Evolutionary conservation across 2,797 vertebrate species (phyloP).

Genomic region (Pseudotriccus pelzelni): DNA sequence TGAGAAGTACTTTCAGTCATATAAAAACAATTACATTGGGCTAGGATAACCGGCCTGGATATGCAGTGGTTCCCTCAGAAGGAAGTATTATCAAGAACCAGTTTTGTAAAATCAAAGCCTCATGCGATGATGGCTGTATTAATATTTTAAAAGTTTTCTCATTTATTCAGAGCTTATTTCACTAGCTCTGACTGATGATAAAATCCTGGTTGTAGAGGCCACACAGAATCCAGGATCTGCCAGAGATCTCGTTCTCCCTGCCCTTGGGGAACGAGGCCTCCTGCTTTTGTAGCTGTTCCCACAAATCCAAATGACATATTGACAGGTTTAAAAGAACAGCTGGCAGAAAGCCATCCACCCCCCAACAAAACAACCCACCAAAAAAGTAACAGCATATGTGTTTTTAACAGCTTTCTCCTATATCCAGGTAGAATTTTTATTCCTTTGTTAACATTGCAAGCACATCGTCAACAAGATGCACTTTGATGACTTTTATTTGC

Average conservation of each 20-base stretch:
- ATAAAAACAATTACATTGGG: neutral
- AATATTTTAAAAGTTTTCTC: slow-evolving; percentile 47
- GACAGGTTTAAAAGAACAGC: neutral
- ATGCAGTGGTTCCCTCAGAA: neutral
- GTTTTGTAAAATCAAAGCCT: slow-evolving; percentile 41
- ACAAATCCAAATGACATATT: neutral
- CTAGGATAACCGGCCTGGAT: neutral
- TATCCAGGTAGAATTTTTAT: neutral
- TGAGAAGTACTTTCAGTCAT: neutral
- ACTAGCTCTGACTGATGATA: neutral
- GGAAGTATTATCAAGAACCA: neutral
- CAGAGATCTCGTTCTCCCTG: neutral
- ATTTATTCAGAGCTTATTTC: slow-evolving; percentile 15
- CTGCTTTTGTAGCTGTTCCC: neutral
- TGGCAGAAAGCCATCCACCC: neutral
- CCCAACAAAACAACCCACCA: neutral
- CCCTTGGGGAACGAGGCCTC: neutral
- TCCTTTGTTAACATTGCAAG: neutral
- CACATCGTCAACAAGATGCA: fast-evolving
- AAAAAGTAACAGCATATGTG: neutral
- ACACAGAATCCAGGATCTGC: neutral
- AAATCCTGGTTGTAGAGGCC: neutral
- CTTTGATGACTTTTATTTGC: neutral
- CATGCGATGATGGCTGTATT: neutral
- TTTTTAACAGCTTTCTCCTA: neutral